Evolutionary conservation across 2,888 invertebrate genomes (phyloP), one percentile per base, ranked within the genome.

Genomic region (Microctonus hyperodae): DNA sequence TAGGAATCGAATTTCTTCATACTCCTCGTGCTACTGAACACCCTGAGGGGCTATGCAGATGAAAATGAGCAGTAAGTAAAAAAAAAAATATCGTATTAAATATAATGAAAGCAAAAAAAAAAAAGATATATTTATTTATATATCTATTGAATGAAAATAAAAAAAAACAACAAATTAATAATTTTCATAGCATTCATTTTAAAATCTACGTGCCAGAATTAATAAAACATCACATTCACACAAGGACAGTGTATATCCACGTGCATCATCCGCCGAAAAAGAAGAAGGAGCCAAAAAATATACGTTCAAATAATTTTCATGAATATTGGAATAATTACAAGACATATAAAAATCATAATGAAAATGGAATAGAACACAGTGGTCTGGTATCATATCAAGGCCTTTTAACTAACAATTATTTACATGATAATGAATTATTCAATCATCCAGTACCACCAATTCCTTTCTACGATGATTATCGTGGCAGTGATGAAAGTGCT

Each of bases 131-230:
- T 23, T 53, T 16, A 1, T 23, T 53, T 48, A 28, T 16, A 78
- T 85, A 64, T 55, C 67, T 48, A 59, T 65, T 5, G 16, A 44
- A 7, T 16, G 2, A 51, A 51, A 51, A 51, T 2, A 44, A n/a
- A 20, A 20, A 44, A n/a, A 44, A 44, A 44, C 44, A 44, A 40
- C 33, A 53, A 23, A 65, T 67, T 55, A 13, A 33, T 31, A 13
- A 33, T 25, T 25, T 67, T 78, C 85, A 65, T 85, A 89, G 89
- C 75, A 85, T 87, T 60, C 88, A 89, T 76, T 84, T 89, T 69
- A 88, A 85, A 78, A 81, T 89, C 58, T 85, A 88, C 77, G 85
- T 89, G 9, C 89, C 89, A 20, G 87, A 89, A 78, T 85, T 89
- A 60, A 86, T 88, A 69, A 88, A 89, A 53, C 88, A 88, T 69